Evolutionary conservation across 2,888 invertebrate species (phyloP), one percentile per base, ranked within the genome.

Genomic region (Phania funesta): DNA sequence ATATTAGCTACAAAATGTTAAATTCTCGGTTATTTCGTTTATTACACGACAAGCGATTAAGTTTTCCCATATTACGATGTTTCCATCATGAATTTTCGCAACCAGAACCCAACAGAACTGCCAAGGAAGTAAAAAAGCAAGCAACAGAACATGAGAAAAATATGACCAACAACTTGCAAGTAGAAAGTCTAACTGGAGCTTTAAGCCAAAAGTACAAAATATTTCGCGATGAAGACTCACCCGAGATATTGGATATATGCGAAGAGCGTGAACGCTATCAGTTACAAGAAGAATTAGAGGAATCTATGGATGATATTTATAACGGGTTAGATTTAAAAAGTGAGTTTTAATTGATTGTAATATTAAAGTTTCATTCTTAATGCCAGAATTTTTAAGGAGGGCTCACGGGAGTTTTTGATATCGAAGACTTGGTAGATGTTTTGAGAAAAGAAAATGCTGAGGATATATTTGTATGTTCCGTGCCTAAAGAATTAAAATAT

Each of bases 401-500:
- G 13, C 87, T 92, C 80, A 92, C 90, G 84, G 98, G 98, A 32
- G 98, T 98, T 0, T 98, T 94, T 91, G 98, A 98, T 86, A 93
- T 98, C 52, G 95, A 96, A 88, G 97, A 98, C 84, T 90, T 98
- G 58, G 94, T 98, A 0, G 93, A 94, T 18, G 91, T 97, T 24
- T 91, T 99, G 29, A 92, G 93, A 84, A 93, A 93, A 87, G 97
- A 98, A 90, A 96, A 95, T 88, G 95, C 94, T 0, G 92, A 92
- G 87, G 93, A 98, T 87, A 93, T 98, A 84, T 96, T 96, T 92
- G 97, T 97, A 1, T 95, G 95, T 35, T 90, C 93, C 50, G 93
- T 98, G 0, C 95, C 98, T 0, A 89, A 92, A 71, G 93, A 95
- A 56, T 91, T 95, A 8, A 94, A 94, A 82, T 98, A 97, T 92